Conservation (phyloP, 2,797 vertebrate genomes). For the Peromyscus attwateri region DNA sequence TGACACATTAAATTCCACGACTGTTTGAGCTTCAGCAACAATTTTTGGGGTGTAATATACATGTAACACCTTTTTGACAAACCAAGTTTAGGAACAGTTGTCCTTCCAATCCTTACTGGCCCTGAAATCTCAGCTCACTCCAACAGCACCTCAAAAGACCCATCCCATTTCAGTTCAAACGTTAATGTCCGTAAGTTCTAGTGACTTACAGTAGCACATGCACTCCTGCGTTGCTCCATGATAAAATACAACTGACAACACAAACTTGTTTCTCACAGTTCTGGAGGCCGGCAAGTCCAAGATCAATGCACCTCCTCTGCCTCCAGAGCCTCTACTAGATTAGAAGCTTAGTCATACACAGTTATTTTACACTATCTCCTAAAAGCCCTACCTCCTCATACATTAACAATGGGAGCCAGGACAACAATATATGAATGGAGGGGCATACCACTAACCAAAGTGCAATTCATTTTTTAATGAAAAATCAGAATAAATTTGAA, state of each 20-base stretch:
- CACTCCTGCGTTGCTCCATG: neutral
- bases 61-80: neutral
- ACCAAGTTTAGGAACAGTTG: neutral
- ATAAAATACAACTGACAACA: neutral
- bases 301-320: neutral
- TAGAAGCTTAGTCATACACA: neutral
- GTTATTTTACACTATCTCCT: neutral
- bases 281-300: too few relatives aligned
- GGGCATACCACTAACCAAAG: neutral
- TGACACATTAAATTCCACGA: neutral
- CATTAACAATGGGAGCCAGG: neutral
- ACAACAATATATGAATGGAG: neutral
- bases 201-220: neutral
- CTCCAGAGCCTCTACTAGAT: neutral
- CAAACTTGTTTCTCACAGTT: neutral
- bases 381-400: neutral
- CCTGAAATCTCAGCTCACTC: conserved; percentile 4
- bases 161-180: neutral
- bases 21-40: neutral
- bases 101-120: neutral
- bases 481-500: conserved; percentile 8
- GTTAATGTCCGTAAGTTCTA: neutral
- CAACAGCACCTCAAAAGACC: neutral
- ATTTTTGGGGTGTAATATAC: conserved; percentile 11
- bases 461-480: neutral